Conservation (phyloP, 1,140 invertebrate species). For the Hyles euphorbiae region DNA sequence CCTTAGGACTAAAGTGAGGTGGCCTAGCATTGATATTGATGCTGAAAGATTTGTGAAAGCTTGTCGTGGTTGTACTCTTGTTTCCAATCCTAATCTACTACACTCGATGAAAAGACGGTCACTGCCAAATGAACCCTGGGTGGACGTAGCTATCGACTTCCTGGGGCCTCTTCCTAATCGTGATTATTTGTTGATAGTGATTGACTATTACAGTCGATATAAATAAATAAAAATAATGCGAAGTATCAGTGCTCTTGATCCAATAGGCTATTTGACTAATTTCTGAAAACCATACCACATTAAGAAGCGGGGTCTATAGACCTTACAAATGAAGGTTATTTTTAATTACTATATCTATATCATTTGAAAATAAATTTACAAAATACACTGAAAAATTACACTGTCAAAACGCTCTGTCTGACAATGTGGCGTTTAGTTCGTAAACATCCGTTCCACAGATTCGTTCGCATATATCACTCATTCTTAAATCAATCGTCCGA, state of each 20-base stretch:
- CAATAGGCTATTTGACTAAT: too few relatives aligned
- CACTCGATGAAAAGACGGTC: conserved; percentile 30
- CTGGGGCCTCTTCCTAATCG: conserved; percentile 31
- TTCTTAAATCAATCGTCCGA: too few relatives aligned
- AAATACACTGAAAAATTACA: too few relatives aligned
- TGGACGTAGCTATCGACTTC: conserved; percentile 35
- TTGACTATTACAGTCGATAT: conserved; percentile 28
- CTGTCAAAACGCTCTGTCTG: too few relatives aligned
- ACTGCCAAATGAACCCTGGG: conserved; percentile 32
- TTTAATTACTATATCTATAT: too few relatives aligned
- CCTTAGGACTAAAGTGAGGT: conserved; percentile 23
- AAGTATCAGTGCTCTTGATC: conserved; percentile 22
- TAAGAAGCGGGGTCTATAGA: too few relatives aligned
- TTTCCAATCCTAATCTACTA: conserved; percentile 28
- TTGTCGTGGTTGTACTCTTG: conserved; percentile 43
- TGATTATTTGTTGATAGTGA: conserved; percentile 29
- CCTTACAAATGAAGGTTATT: too few relatives aligned
- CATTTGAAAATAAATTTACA: too few relatives aligned
- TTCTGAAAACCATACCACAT: too few relatives aligned
- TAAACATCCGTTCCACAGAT: too few relatives aligned
- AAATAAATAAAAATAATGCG: conserved; percentile 31
- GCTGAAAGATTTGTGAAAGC: conserved; percentile 6
- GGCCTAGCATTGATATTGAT: conserved; percentile 19
- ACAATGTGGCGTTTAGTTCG: too few relatives aligned
- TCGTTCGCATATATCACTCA: too few relatives aligned